phyloP scores from a whole-genome alignment of 2,888 invertebrate species.

The Hirtodrosophila duncani region DNA sequence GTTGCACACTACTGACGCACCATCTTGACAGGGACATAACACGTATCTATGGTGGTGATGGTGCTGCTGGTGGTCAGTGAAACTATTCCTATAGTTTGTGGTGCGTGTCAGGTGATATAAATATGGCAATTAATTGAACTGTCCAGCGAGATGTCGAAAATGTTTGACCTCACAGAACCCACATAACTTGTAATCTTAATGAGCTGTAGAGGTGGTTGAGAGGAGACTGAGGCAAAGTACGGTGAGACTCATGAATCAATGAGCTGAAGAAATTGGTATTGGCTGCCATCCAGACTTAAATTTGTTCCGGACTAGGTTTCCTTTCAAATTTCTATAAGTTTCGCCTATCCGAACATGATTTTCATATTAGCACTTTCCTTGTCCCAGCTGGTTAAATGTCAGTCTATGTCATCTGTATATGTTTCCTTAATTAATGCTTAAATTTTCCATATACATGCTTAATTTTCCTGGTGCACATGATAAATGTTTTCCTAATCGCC shows the following conservation, averaged over 20 bases:
- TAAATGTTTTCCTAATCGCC: slow-evolving; percentile 33
- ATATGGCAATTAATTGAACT: slow-evolving; percentile 66
- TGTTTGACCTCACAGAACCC: slow-evolving; percentile 10
- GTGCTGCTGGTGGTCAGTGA: slow-evolving; percentile 35
- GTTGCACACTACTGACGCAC: slow-evolving; percentile 22
- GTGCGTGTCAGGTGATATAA: slow-evolving; percentile 58
- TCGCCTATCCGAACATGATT: too few relatives aligned
- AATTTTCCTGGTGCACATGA: too few relatives aligned
- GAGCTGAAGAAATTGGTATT: background rate
- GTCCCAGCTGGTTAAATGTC: too few relatives aligned
- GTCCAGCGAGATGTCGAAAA: slow-evolving; percentile 27
- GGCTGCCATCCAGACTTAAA: too few relatives aligned
- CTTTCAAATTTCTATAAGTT: too few relatives aligned
- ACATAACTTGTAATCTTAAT: slow-evolving; percentile 34
- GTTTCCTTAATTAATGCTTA: too few relatives aligned
- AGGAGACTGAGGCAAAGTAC: too few relatives aligned
- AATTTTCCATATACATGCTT: too few relatives aligned
- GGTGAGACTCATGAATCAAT: background rate
- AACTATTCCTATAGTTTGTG: slow-evolving; percentile 62
- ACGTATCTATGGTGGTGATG: slow-evolving; percentile 36
- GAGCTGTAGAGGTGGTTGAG: slow-evolving; percentile 5
- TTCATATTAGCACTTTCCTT: too few relatives aligned
- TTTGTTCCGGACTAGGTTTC: too few relatives aligned
- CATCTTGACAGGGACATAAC: slow-evolving; percentile 22
- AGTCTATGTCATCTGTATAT: too few relatives aligned